A percentile compares a stretch with the other conserved stretches of the same genome.
Conservation (phyloP, 1,140 invertebrate species). For the Lysiphlebus fabarum region DNA sequence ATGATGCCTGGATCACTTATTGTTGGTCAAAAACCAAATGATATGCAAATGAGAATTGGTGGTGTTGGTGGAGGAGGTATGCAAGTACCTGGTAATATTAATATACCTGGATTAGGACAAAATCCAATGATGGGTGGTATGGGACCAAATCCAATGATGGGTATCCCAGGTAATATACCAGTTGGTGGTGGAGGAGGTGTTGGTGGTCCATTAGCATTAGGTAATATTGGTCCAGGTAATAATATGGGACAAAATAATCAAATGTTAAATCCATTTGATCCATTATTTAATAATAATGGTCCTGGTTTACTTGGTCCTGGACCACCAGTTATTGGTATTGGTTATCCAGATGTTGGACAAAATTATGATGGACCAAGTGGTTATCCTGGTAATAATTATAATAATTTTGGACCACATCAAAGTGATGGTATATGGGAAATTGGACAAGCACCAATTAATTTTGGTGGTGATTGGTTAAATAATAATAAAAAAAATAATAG, state of each 20-base stretch:
- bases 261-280: conserved; percentile 35
- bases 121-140: conserved; percentile 26
- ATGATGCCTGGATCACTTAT: background rate
- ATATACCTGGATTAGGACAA: background rate
- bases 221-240: no score
- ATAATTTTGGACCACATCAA: conserved; percentile 40
- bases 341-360: conserved; percentile 37
- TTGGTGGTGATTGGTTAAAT: conserved; percentile 27
- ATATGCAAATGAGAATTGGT: conserved; percentile 9
- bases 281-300: conserved; percentile 44
- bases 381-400: conserved; percentile 35
- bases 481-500: conserved; percentile 33
- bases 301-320: conserved; percentile 48
- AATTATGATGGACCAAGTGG: conserved; percentile 36
- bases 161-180: conserved; percentile 38
- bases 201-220: conserved; percentile 45
- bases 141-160: conserved; percentile 53
- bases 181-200: conserved; percentile 45
- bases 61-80: conserved; percentile 13
- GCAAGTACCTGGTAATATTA: conserved; percentile 14
- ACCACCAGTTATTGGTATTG: conserved; percentile 31
- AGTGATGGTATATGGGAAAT: conserved; percentile 38
- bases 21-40: background rate
- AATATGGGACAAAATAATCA: conserved; percentile 41
- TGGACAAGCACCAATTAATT: conserved; percentile 36